Percentiles rank a stretch among this genome's conserved stretches.
Conservation (phyloP, 2,113 vertebrate genomes). For the Oryzias woworae region DNA sequence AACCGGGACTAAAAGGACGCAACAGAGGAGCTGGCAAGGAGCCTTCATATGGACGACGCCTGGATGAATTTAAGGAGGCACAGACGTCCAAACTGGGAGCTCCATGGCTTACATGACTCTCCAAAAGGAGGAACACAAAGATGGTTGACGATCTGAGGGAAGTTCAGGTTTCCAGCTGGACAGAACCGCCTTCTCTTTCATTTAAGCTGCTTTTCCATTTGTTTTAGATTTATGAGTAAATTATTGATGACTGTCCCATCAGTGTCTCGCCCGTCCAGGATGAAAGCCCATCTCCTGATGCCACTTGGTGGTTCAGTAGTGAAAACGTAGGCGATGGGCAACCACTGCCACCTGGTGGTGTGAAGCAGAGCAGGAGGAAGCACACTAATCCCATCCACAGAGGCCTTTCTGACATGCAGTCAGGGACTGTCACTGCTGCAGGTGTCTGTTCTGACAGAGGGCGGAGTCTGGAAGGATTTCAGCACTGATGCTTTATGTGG, state of each 20-base stretch:
- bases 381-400: slow-evolving; percentile 59
- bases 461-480: slow-evolving; percentile 25
- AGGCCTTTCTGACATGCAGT: slow-evolving; percentile 64
- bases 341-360: slow-evolving; percentile 55
- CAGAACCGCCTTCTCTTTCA: slow-evolving; percentile 52
- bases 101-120: slow-evolving; percentile 15
- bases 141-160: slow-evolving; percentile 69
- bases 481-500: slow-evolving; percentile 37
- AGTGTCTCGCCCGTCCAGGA: slow-evolving; percentile 35
- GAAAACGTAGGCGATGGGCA: slow-evolving; percentile 1
- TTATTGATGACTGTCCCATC: slow-evolving; percentile 63
- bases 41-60: slow-evolving; percentile 8
- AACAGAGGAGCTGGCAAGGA: slow-evolving; percentile 13
- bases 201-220: slow-evolving; percentile 63
- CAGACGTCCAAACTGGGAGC: slow-evolving; percentile 79
- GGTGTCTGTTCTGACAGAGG: slow-evolving; percentile 17
- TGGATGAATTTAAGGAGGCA: slow-evolving; percentile 46
- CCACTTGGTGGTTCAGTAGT: slow-evolving; percentile 15
- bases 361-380: slow-evolving; percentile 53
- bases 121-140: slow-evolving; percentile 30
- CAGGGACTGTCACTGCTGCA: slow-evolving; percentile 45
- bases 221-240: slow-evolving; percentile 58
- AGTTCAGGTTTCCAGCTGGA: slow-evolving; percentile 63
- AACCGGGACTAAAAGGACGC: slow-evolving; percentile 29
- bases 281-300: slow-evolving; percentile 33